A percentile compares a stretch with the other conserved stretches of the same genome.
phyloP scores from a whole-genome alignment of 2,797 vertebrate genomes.

The Sarcoramphus papa region DNA sequence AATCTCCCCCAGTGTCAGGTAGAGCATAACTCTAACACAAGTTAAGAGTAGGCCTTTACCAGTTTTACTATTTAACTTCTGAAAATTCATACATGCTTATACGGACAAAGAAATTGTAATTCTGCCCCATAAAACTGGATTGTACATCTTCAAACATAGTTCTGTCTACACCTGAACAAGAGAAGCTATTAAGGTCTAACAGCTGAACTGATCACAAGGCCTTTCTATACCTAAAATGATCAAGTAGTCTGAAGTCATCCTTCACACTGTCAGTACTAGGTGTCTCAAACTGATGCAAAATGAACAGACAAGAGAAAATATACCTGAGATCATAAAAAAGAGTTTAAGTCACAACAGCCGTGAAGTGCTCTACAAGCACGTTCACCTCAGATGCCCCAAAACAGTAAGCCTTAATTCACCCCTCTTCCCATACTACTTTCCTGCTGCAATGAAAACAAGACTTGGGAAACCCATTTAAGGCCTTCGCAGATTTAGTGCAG shows the following conservation, averaged over 20 bases:
- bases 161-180: not conserved
- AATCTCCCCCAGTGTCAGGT: accelerated
- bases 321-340: not conserved
- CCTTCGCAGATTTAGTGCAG: not conserved
- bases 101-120: not conserved
- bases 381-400: not conserved
- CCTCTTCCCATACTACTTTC: not conserved
- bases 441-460: not conserved
- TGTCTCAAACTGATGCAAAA: not conserved
- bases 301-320: not conserved
- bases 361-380: not conserved
- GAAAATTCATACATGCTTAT: not conserved
- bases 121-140: not conserved
- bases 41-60: not conserved
- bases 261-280: not conserved
- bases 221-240: not conserved
- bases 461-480: not conserved
- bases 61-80: not conserved
- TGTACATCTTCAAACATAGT: not conserved
- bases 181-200: not conserved
- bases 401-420: not conserved
- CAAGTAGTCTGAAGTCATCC: not conserved
- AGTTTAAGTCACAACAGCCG: not conserved
- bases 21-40: not conserved
- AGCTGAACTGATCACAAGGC: not conserved